phyloP scores from a whole-genome alignment of 1,140 invertebrate genomes.

The Ylistrum balloti region DNA sequence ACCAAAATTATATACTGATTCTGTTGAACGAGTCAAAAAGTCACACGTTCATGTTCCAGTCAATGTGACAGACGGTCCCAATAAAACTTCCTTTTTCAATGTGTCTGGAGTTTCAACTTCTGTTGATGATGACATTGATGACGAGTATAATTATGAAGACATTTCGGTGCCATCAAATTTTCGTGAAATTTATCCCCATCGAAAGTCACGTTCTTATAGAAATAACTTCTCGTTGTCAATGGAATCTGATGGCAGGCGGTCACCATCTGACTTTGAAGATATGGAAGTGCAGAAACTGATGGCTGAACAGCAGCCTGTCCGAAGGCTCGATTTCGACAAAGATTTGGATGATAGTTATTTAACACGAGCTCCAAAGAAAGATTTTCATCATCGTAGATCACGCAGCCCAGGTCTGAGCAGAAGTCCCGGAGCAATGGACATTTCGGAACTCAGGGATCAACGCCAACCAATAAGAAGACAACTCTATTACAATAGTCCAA shows the following conservation, averaged over 20 bases:
- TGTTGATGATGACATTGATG: conserved; percentile 42
- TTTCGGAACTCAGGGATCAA: conserved; percentile 48
- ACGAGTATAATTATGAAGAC: conserved; percentile 68
- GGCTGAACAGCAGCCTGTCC: conserved; percentile 56
- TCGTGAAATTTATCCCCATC: conserved; percentile 77
- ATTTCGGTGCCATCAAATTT: conserved; percentile 64
- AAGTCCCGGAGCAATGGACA: conserved; percentile 55
- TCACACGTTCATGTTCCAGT: conserved; percentile 36
- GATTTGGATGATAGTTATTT: conserved; percentile 62
- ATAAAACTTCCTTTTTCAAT: conserved; percentile 46
- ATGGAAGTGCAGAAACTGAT: conserved; percentile 71
- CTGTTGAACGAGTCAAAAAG: not conserved
- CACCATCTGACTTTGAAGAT: conserved; percentile 66
- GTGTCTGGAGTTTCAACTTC: conserved; percentile 48
- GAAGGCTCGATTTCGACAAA: conserved; percentile 64
- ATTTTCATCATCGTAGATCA: conserved; percentile 45
- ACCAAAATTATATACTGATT: not conserved
- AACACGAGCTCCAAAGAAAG: conserved; percentile 55
- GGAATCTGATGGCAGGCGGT: conserved; percentile 55
- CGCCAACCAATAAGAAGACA: conserved; percentile 47
- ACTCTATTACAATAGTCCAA: conserved; percentile 49
- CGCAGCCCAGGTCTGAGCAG: conserved; percentile 50
- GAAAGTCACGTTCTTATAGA: conserved; percentile 67
- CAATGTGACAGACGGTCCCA: conserved; percentile 31
- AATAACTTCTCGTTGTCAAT: conserved; percentile 61